Base-by-base conservation (phyloP, 2,113 vertebrate genomes). In the Malurus alboscapulatus region DNA sequence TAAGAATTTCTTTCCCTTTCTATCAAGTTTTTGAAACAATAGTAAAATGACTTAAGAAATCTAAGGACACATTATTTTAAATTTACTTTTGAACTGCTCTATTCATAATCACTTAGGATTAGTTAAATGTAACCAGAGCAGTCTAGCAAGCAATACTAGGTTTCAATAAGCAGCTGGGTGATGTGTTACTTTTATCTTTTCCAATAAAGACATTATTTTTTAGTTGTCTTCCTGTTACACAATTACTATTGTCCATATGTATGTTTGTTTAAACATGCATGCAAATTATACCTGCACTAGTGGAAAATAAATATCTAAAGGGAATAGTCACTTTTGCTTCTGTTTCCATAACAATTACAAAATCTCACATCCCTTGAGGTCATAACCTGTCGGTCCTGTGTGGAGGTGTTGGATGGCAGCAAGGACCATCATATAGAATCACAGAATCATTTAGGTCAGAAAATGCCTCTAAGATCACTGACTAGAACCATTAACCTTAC, bases 341-440 rank as follows among this genome's bases (percentile, higher is more conserved):
- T 58, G 27, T 57, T 94, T 81, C 48, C 59, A 69, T 84, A 65
- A 16, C 17, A 61, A 15, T 21, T 53, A 27, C 25, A 84, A 45
- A 92, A 90, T 40, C n/a, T 87, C 29, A 53, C 3, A 17, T 3
- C 5, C 15, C 10, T 34, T 62, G 27, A 47, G 45, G n/a, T 30
- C 29, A 73, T 68, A 32, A 58, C 29, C 10, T 42, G 10, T 24
- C 53, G 30, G 11, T 24, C 55, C 38, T 1, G 1, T 21, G 25
- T 10, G 12, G 59, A 86, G 27, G 17, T 26, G 9, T 25, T 54
- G 27, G 30, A 58, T 58, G 38, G 66, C 47, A 85, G 47, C 45
- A 85, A 24, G 0, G 0, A 44, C 24, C 24, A 27, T 5, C 27
- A 40, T 8, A 53, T 6, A 59, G 16, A 74, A 45, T 59, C 32